Conservation (phyloP, 1,140 invertebrate species). For the Aleiodes sp. region DNA sequence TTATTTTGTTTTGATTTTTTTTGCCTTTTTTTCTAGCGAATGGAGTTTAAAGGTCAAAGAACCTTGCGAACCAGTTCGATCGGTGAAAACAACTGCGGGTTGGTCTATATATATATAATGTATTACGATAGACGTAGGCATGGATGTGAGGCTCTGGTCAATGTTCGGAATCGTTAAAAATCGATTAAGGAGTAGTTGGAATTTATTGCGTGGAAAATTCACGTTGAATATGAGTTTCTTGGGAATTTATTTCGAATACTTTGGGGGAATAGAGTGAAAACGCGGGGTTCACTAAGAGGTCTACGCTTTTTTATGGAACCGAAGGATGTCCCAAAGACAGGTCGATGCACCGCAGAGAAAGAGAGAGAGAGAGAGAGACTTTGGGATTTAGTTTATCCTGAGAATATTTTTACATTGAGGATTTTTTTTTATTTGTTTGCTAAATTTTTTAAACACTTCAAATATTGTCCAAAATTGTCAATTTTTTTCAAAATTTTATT, state of each 20-base stretch:
- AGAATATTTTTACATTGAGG: too few species aligned
- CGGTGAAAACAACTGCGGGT: constrained; percentile 40
- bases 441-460: too few species aligned
- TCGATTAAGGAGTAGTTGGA: constrained; percentile 1
- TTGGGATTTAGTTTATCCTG: background rate
- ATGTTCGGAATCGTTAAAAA: background rate
- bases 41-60: constrained; percentile 47
- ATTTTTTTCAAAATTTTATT: too few species aligned
- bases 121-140: background rate
- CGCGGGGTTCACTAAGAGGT: background rate
- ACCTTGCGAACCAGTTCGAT: constrained; percentile 51
- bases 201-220: background rate
- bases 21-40: background rate
- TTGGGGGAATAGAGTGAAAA: background rate
- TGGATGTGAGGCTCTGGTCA: background rate
- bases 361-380: too few species aligned
- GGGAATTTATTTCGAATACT: background rate
- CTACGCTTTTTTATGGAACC: constrained; percentile 7
- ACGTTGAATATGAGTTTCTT: background rate
- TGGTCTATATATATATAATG: constrained; percentile 15
- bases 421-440: too few species aligned
- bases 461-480: too few species aligned
- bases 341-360: constrained; percentile 14
- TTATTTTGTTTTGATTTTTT: background rate
- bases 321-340: background rate